Conservation (phyloP, 2,113 vertebrate species). For the Lepus americanus region DNA sequence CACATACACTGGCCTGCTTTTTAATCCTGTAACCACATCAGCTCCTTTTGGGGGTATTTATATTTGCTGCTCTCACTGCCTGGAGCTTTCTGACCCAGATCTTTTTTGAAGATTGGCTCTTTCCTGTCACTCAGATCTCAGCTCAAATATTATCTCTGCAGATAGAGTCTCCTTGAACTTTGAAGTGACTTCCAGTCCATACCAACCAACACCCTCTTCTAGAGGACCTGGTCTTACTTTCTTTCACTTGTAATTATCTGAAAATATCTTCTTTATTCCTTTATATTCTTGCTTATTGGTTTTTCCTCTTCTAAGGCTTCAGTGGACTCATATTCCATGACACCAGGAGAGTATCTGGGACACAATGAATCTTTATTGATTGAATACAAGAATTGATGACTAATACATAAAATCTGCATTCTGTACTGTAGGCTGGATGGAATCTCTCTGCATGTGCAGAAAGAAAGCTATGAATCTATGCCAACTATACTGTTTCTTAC, state of each 20-base stretch:
- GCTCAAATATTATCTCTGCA: neutral
- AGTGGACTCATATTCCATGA: neutral
- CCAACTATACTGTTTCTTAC: neutral
- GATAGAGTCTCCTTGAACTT: neutral
- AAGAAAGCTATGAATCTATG: neutral
- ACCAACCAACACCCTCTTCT: neutral
- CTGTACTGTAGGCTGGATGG: neutral
- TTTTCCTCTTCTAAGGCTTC: neutral
- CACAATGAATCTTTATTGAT: neutral
- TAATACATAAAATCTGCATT: neutral
- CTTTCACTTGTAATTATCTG: neutral
- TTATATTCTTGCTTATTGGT: neutral
- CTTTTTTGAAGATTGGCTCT: conserved; percentile 5
- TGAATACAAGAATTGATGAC: conserved; percentile 2
- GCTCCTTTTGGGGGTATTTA: neutral
- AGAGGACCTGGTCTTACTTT: neutral
- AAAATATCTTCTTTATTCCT: neutral
- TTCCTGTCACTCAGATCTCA: conserved; percentile 6
- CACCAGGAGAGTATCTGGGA: neutral
- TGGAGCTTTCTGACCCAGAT: conserved; percentile 19
- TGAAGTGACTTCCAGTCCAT: neutral
- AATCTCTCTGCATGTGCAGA: neutral
- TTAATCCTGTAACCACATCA: neutral
- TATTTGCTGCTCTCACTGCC: neutral
- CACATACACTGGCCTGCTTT: neutral